These are phyloP conservation scores for Alosa alosa DNA, from an alignment of 2,113 vertebrate species.

Conservation along the genomic window DNA sequence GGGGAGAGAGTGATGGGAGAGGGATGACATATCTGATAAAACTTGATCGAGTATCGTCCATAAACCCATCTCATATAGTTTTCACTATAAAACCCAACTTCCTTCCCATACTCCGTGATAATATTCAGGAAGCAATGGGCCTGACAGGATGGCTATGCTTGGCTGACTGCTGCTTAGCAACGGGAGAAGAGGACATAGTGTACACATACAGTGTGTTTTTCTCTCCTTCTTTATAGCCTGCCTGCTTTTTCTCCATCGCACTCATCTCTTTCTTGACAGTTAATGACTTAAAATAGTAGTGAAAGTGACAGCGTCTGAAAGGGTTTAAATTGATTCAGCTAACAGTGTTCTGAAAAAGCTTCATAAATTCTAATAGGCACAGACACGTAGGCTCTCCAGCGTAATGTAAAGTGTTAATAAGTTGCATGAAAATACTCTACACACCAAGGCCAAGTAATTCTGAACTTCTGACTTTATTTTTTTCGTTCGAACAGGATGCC, in stretches of 20 bases:
- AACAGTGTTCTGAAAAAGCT: not conserved
- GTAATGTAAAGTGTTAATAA: not conserved
- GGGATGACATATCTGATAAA: not conserved
- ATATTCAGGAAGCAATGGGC: slow-evolving; percentile 35
- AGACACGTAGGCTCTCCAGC: not conserved
- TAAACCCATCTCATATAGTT: not conserved
- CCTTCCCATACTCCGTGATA: slow-evolving; percentile 18
- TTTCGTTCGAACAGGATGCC: not conserved
- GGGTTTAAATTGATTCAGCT: slow-evolving; percentile 4
- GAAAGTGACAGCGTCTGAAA: slow-evolving; percentile 3
- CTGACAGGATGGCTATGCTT: slow-evolving; percentile 46
- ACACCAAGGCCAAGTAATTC: not conserved
- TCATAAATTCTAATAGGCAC: not conserved
- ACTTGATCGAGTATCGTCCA: not conserved
- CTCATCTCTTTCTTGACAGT: not conserved
- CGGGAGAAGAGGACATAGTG: slow-evolving; percentile 35
- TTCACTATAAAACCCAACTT: not conserved
- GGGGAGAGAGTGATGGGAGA: not conserved
- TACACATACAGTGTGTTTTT: slow-evolving; percentile 21
- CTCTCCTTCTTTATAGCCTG: not conserved
- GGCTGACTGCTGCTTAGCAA: slow-evolving; percentile 58
- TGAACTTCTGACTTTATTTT: not conserved
- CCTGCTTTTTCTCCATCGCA: not conserved
- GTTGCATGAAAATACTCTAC: not conserved
- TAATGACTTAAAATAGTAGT: slow-evolving; percentile 17